Percentiles rank a stretch among this genome's conserved stretches.
phyloP scores from a whole-genome alignment of 2,113 vertebrate species.

The Ciconia maguari region DNA sequence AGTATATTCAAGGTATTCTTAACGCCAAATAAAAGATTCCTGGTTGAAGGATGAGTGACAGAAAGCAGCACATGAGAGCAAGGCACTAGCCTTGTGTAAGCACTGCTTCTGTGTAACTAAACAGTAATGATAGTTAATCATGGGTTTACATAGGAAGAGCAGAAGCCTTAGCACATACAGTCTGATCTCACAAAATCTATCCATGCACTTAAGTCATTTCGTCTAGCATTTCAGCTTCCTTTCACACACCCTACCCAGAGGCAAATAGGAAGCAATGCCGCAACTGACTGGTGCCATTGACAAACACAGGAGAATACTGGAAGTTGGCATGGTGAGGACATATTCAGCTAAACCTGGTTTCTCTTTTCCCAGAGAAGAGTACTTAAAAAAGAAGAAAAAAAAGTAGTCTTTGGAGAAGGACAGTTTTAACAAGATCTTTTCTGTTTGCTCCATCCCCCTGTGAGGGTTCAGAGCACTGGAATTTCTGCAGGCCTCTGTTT shows the following conservation, averaged over 20 bases:
- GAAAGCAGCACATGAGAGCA: neutral
- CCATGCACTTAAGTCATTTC: neutral
- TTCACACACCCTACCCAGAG: neutral
- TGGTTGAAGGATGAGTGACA: neutral
- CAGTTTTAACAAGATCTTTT: conserved; percentile 64
- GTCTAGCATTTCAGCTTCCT: neutral
- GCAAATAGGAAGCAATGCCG: neutral
- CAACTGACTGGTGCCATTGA: neutral
- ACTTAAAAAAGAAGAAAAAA: neutral
- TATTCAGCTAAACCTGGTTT: neutral
- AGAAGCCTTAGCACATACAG: neutral
- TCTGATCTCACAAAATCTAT: neutral
- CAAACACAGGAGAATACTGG: neutral
- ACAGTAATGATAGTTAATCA: neutral
- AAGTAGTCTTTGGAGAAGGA: conserved; percentile 47
- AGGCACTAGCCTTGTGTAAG: neutral
- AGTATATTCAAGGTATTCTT: neutral
- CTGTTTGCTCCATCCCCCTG: conserved; percentile 54
- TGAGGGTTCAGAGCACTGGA: conserved; percentile 55
- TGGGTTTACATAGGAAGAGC: neutral
- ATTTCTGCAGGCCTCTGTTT: conserved; percentile 49
- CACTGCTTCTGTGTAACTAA: neutral
- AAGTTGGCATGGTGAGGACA: neutral
- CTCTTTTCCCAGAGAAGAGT: neutral
- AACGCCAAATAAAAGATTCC: neutral